Percentiles rank a stretch among this genome's conserved stretches.
Conservation (phyloP, 2,888 invertebrate genomes). For the Halictus quadricinctus region DNA sequence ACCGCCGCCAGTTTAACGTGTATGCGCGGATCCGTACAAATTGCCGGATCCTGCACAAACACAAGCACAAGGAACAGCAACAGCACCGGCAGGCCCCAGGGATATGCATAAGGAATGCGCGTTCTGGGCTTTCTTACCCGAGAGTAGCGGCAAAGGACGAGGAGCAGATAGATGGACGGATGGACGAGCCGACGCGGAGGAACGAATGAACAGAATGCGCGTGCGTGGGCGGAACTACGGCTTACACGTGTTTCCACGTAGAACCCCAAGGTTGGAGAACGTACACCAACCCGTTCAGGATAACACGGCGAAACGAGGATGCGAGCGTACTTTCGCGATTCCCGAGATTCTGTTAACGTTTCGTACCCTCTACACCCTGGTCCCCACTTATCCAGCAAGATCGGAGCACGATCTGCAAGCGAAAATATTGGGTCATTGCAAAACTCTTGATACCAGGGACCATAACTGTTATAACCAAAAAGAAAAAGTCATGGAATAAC, state of each 20-base stretch:
- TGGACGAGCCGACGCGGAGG: constrained; percentile 57
- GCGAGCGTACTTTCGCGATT: background rate
- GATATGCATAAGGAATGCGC: constrained; percentile 68
- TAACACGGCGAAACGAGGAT: constrained; percentile 43
- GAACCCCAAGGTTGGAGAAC: constrained; percentile 74
- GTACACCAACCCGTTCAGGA: constrained; percentile 69
- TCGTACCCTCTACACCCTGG: background rate
- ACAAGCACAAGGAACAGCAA: background rate
- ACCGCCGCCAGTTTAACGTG: constrained; percentile 64
- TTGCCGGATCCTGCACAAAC: constrained; percentile 65
- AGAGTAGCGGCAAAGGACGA: constrained; percentile 64
- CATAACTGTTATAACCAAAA: too few species aligned
- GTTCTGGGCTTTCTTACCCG: constrained; percentile 59
- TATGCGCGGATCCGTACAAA: constrained; percentile 66
- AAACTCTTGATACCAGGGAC: too few species aligned
- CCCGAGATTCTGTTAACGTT: background rate
- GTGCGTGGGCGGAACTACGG: constrained; percentile 76
- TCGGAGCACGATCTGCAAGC: background rate
- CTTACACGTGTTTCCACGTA: constrained; percentile 63
- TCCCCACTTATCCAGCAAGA: background rate
- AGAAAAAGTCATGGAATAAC: too few species aligned
- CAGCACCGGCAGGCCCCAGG: constrained; percentile 70
- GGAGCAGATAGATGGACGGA: constrained; percentile 58
- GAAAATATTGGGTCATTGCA: background rate
- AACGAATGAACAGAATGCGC: constrained; percentile 66